Evolutionary conservation across 2,797 vertebrate genomes (phyloP), one percentile per base, ranked within the genome.

Genomic region (Squalus acanthias): DNA sequence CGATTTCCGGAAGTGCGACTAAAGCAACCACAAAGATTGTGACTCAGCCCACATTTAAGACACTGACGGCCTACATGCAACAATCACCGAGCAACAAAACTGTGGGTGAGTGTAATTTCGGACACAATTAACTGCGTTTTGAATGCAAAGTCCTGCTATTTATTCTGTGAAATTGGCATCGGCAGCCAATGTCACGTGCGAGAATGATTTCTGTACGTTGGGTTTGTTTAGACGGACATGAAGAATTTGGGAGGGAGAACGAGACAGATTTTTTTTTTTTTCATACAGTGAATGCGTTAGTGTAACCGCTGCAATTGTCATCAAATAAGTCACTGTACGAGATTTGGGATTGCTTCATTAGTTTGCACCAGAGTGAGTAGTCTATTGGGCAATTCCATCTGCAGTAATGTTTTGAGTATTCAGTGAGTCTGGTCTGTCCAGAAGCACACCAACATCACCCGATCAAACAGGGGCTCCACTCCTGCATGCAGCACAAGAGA

Each of bases 41-140:
- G 76, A 39, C n/a, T 17, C 70, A 70, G 69, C 5, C 22, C 15
- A 22, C 69, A 70, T 0, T 0, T 17, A 15, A 15, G 1, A 50
- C 15, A 46, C 17, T 1, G 1, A 8, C 7, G 8, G 1, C 5
- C n/a, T 0, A 0, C n/a, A 46, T n/a, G 17, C 3, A 15, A 82
- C 53, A 57, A 2, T 2, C 53, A 57, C 53, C 53, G 53, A 57
- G 39, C 53, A 57, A 5, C 53, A 57, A 57, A 5, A 5, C 53
- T 57, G 53, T 57, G 15, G 82, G 82, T 85, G 46, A 85, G 82
- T 8, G 6, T 50, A 50, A 57, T 5, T 57, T 57, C 53, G 53
- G 53, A 5, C 33, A 85, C 0, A 24, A 20, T 50, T 50, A 85
- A 8, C 15, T 82, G 15, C 17, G 46, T 85, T 85, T 50, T 85